Evolutionary conservation across 1,140 invertebrate species (phyloP), one percentile per base, ranked within the genome.

Genomic region (Sitophilus oryzae): DNA sequence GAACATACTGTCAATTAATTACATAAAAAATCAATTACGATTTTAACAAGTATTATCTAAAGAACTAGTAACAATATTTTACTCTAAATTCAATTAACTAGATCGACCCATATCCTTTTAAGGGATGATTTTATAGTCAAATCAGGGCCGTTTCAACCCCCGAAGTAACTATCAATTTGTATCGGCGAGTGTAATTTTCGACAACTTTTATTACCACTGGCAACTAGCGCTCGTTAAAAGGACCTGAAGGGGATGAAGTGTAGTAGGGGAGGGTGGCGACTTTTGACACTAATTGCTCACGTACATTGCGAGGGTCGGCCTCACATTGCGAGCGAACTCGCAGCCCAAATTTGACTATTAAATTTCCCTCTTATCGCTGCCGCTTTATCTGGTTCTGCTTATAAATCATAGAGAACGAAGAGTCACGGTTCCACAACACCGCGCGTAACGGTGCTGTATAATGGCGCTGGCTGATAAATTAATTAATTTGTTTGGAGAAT

Each of bases 321-420:
- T n/a, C n/a, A n/a, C 10, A 36, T 40, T 19, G 38, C 49, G 50
- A 43, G 54, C 54, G 48, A 38, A 30, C 47, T 50, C 54, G 44
- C 42, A 50, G 46, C 38, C n/a, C n/a, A 50, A 56, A 56, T 56
- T 56, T 56, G 25, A 56, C 54, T 56, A 56, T 56, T 56, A 56
- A 56, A 56, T 56, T 56, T 56, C 54, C n/a, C n/a, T 56, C 54
- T 56, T 56, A 56, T 56, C 54, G 54, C 36, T n/a, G n/a, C 36
- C 40, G 11, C 46, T 44, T 56, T 56, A 56, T 56, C 54, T 56
- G 40, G 22, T n/a, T 15, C 54, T 43, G 54, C 54, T 50, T 56
- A 51, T 56, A 56, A 56, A 56, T 56, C 54, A 56, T 56, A 56
- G 35, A 30, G 34, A n/a, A n/a, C 47, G 54, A 49, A 56, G 54